phyloP scores from a whole-genome alignment of 2,888 invertebrate species.

The Brachylomia viminalis region DNA sequence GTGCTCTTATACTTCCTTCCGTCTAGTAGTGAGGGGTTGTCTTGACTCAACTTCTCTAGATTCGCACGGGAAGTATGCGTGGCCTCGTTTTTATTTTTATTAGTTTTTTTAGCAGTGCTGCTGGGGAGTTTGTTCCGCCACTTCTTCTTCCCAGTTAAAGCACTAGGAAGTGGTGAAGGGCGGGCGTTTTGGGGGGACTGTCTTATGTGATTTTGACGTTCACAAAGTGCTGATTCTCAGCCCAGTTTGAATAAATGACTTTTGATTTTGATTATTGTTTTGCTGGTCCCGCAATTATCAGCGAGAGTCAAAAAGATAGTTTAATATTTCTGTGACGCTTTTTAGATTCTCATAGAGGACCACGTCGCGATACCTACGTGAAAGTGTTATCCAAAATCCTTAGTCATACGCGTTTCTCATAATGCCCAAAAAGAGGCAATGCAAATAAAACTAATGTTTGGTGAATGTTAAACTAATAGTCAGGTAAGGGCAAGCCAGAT shows the following conservation, averaged over 20 bases:
- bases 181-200: too few species aligned
- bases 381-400: not conserved
- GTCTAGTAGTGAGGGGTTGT: not conserved
- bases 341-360: not conserved
- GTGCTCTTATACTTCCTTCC: not conserved
- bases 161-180: too few species aligned
- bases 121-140: too few species aligned
- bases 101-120: too few species aligned
- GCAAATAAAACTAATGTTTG: not conserved
- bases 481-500: not conserved
- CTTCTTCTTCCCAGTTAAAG: too few species aligned
- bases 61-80: not conserved
- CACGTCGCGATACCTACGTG: not conserved
- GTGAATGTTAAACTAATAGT: conserved; percentile 7
- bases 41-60: not conserved
- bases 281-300: not conserved
- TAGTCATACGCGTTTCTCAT: not conserved
- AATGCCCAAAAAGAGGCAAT: not conserved
- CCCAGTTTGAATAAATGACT: too few species aligned
- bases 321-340: not conserved
- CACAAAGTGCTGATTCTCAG: too few species aligned
- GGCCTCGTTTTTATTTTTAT: not conserved
- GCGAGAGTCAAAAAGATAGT: not conserved
- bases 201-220: too few species aligned
- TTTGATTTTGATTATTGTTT: too few species aligned